These are phyloP conservation scores for Manis pentadactyla DNA, from an alignment of 2,797 vertebrate species.

Conservation along the genomic window DNA sequence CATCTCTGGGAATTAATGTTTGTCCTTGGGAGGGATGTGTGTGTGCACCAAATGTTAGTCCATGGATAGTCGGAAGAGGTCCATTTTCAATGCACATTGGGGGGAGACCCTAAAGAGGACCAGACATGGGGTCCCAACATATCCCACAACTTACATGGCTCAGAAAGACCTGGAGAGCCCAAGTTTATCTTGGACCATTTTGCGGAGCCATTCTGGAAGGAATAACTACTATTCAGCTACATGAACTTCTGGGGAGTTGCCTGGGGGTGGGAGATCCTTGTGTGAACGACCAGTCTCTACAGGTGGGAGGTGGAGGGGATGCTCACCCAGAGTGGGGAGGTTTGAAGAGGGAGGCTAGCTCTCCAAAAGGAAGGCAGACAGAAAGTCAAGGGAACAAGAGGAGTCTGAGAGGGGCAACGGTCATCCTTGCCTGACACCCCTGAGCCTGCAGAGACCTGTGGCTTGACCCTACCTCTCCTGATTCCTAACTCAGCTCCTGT, in stretches of 20 bases:
- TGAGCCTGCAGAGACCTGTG: not conserved
- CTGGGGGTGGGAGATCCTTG: not conserved
- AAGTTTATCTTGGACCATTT: not conserved
- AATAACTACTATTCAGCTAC: not conserved
- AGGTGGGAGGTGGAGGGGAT: not conserved
- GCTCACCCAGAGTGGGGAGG: not conserved
- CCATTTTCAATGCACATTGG: not conserved
- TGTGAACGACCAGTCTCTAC: not conserved
- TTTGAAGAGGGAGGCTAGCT: not conserved
- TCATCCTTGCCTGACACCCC: not conserved
- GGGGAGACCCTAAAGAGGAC: not conserved
- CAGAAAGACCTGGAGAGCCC: not conserved
- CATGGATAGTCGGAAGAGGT: not conserved
- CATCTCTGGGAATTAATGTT: not conserved
- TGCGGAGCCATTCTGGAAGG: not conserved
- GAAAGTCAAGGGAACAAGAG: not conserved
- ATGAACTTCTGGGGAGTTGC: not conserved
- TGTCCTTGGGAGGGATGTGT: not conserved
- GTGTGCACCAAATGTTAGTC: too few relatives aligned
- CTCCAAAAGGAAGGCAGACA: not conserved
- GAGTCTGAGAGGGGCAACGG: not conserved
- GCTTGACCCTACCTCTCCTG: not conserved
- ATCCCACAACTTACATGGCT: not conserved
- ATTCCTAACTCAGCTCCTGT: not conserved
- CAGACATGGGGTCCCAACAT: not conserved